These are phyloP conservation scores for Abrostola tripartita DNA, from an alignment of 2,888 invertebrate genomes.

Conservation along the genomic window DNA sequence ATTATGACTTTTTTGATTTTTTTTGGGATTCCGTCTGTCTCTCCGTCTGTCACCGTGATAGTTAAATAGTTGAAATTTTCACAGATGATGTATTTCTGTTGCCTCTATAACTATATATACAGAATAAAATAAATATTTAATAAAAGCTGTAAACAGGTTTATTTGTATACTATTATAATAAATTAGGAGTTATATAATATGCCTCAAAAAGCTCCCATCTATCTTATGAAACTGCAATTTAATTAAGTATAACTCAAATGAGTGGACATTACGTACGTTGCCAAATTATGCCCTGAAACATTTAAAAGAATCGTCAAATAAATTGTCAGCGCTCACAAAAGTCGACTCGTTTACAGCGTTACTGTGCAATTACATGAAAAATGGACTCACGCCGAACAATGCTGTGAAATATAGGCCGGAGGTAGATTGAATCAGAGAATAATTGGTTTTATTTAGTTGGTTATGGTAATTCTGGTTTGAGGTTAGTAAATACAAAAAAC, in stretches of 20 bases:
- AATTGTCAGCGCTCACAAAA: slow-evolving; percentile 50
- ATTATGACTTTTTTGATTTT: no score
- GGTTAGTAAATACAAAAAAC: not conserved
- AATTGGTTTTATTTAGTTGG: slow-evolving; percentile 50
- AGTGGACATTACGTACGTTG: slow-evolving; percentile 21
- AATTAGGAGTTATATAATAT: slow-evolving; percentile 10
- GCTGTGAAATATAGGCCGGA: slow-evolving; percentile 58
- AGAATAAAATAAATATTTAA: no score
- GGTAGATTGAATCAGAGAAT: slow-evolving; percentile 38
- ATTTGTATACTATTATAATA: no score
- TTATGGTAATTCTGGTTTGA: slow-evolving; percentile 8
- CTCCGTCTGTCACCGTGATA: no score
- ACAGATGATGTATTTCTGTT: no score
- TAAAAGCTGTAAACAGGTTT: no score
- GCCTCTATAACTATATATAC: no score
- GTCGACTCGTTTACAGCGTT: slow-evolving; percentile 52
- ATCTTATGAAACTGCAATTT: slow-evolving; percentile 25
- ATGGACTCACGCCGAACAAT: slow-evolving; percentile 57
- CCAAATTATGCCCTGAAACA: slow-evolving; percentile 34
- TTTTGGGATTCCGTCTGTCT: no score
- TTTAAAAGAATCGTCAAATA: slow-evolving; percentile 54
- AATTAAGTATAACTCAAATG: slow-evolving; percentile 44
- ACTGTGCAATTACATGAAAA: slow-evolving; percentile 64
- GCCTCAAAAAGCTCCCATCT: slow-evolving; percentile 28
- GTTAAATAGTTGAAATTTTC: no score